These are phyloP conservation scores for Babylonia areolata DNA, from an alignment of 1,140 invertebrate genomes.

Conservation along the genomic window DNA sequence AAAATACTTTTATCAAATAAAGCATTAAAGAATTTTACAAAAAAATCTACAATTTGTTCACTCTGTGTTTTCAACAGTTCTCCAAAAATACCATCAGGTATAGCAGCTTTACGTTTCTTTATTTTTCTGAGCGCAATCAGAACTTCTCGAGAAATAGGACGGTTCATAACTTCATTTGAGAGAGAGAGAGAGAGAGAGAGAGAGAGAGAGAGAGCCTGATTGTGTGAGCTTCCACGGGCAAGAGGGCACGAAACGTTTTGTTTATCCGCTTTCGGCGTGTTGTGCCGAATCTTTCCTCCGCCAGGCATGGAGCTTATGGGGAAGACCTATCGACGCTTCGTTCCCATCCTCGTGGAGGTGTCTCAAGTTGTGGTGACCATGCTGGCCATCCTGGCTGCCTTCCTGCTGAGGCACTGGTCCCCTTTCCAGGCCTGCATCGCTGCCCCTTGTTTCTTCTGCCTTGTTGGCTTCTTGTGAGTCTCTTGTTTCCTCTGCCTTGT, in stretches of 20 bases:
- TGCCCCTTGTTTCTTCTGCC: constrained; percentile 83
- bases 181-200: too few relatives aligned
- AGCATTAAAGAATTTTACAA: too few relatives aligned
- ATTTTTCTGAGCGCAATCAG: too few relatives aligned
- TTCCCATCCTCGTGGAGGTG: neutral
- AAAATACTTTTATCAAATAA: too few relatives aligned
- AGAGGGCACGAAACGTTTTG: neutral
- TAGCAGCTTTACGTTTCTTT: too few relatives aligned
- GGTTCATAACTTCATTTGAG: too few relatives aligned
- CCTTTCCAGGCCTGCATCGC: constrained; percentile 85
- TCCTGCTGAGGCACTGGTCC: constrained; percentile 83
- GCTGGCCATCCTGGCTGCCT: constrained; percentile 79
- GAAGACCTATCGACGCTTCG: neutral
- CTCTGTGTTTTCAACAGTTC: too few relatives aligned
- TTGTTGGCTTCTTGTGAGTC: constrained; percentile 77
- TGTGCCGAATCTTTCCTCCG: neutral
- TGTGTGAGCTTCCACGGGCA: neutral
- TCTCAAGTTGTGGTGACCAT: constrained; percentile 79
- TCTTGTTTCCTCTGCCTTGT: too few relatives aligned
- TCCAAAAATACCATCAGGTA: too few relatives aligned
- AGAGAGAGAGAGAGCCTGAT: neutral
- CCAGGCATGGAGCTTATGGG: constrained; percentile 24
- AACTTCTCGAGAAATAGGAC: too few relatives aligned
- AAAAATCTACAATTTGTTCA: too few relatives aligned
- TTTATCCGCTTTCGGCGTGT: neutral